These are phyloP conservation scores for Patella caerulea DNA, from an alignment of 2,888 invertebrate species.

Conservation along the genomic window DNA sequence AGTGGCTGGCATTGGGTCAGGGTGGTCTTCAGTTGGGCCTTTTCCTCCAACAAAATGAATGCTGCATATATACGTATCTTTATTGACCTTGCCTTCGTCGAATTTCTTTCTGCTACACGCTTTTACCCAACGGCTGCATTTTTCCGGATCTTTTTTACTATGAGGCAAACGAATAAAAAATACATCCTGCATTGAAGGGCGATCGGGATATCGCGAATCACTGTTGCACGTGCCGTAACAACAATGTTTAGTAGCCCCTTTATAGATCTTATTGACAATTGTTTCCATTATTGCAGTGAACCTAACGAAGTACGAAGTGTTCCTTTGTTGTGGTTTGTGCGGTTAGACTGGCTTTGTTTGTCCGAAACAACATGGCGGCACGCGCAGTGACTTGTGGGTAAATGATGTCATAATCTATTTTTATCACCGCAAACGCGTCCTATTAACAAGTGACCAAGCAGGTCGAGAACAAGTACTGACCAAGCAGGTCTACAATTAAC, in stretches of 20 bases:
- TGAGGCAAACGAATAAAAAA: neutral
- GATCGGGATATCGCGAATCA: neutral
- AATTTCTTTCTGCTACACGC: constrained; percentile 12
- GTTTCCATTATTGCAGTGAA: too few relatives aligned
- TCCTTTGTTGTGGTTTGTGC: too few relatives aligned
- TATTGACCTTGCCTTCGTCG: constrained; percentile 8
- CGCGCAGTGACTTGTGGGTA: neutral
- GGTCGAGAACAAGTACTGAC: too few relatives aligned
- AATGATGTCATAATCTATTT: too few relatives aligned
- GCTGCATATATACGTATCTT: constrained; percentile 20
- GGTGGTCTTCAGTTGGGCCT: constrained; percentile 17
- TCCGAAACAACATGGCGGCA: neutral
- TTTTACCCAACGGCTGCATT: neutral
- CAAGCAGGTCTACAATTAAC: too few relatives aligned
- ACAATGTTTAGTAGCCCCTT: neutral
- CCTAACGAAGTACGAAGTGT: too few relatives aligned
- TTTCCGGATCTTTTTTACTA: neutral
- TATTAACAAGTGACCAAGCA: too few relatives aligned
- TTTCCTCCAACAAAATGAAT: constrained; percentile 22
- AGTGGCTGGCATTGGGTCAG: constrained; percentile 15
- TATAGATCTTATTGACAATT: neutral
- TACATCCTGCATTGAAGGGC: neutral
- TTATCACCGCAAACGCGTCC: neutral
- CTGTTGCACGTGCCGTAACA: neutral
- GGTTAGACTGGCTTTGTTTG: too few relatives aligned